Percentiles rank a stretch among this genome's conserved stretches.
phyloP scores from a whole-genome alignment of 2,888 invertebrate genomes.

The Axea sp. region DNA sequence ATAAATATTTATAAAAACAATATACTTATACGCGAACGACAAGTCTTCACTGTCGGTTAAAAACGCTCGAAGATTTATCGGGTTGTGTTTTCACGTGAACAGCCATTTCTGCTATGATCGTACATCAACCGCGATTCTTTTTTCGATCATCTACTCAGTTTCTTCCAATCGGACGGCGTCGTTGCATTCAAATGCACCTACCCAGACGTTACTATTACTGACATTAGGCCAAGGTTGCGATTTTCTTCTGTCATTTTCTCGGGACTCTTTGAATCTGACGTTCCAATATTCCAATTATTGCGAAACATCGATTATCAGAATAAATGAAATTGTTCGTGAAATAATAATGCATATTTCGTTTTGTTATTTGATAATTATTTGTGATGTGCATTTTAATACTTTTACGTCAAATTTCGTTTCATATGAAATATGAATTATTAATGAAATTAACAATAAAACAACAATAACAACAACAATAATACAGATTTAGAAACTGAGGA shows the following conservation, averaged over 20 bases:
- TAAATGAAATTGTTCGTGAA: too few species aligned
- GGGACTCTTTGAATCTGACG: too few species aligned
- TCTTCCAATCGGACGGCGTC: constrained; percentile 24
- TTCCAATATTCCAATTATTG: too few species aligned
- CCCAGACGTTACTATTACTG: constrained; percentile 14
- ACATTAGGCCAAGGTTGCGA: constrained; percentile 34
- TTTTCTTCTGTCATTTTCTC: constrained; percentile 6
- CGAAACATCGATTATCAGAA: too few species aligned
- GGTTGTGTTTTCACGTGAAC: constrained; percentile 73
- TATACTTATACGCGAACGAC: constrained; percentile 75
- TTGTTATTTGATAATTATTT: too few species aligned
- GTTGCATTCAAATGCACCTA: constrained; percentile 43
- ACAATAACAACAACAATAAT: too few species aligned
- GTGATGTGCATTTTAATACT: too few species aligned
- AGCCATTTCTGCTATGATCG: constrained; percentile 75
- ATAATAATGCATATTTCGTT: too few species aligned
- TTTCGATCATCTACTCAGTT: constrained; percentile 17
- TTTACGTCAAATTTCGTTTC: too few species aligned
- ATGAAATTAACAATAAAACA: too few species aligned
- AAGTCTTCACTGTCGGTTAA: constrained; percentile 71
- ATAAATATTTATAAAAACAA: constrained; percentile 77
- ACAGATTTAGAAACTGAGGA: too few species aligned
- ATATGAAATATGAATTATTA: too few species aligned
- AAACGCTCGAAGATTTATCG: constrained; percentile 75
- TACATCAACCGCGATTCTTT: constrained; percentile 69